Evolutionary conservation across 1,140 invertebrate species (phyloP), one percentile per base, ranked within the genome.

Genomic region (Agrypnia vestita): DNA sequence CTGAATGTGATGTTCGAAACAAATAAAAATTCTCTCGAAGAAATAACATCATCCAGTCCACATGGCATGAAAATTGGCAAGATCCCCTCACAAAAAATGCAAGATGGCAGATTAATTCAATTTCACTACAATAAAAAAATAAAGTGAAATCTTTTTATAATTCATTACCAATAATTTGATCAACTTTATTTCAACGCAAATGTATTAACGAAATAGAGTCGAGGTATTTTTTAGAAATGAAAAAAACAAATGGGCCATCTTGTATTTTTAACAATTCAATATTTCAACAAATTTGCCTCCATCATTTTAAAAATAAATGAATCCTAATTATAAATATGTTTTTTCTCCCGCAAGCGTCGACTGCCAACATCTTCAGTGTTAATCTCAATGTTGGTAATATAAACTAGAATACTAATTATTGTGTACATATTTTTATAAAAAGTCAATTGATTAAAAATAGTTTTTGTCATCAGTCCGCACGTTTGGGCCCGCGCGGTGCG

Each of bases 381-480:
- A 82, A 82, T 82, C 80, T 82, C 80, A 79, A 49, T 44, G 74
- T 78, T 81, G 80, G 80, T 79, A 82, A 64, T 82, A 81, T 74
- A 78, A 81, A 62, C 76, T 81, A 81, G 79, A 80, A 64, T 81
- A 73, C 59, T 77, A 73, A 59, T 64, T 17, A 62, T 35, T 62
- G 43, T 67, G 61, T 79, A 79, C 78, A 76, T 56, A 75, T 75
- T 75, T 51, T 78, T 75, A 78, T 67, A 75, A 81, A 78, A 78
- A 64, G 71, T 81, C 75, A 77, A 72, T 80, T 56, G 69, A 56
- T 80, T 76, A 72, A 79, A 19, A 35, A 35, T 35, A 3, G 25
- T 35, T 35, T 35, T 35, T 35, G 1, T 35, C 25, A 35, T 35
- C 25, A 35, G 1, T 35, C 25, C 25, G 25, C 25, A 35, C 25